Percentiles rank a stretch among this genome's conserved stretches.
phyloP scores from a whole-genome alignment of 1,140 invertebrate genomes.

The Papilio polytes region DNA sequence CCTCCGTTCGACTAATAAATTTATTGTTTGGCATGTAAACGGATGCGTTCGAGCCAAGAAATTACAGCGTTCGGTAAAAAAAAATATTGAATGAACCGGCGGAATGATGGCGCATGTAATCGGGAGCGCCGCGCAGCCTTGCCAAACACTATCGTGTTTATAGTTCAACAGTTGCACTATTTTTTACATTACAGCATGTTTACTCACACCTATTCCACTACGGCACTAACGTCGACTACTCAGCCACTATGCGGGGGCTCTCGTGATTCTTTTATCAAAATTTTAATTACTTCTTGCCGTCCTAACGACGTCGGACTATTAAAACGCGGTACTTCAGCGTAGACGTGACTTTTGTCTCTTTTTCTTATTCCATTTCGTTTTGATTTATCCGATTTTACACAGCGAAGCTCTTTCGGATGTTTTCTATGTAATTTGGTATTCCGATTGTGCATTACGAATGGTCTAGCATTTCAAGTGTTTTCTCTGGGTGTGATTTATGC shows the following conservation, averaged over 20 bases:
- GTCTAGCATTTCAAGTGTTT: constrained; percentile 61
- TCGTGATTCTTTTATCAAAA: constrained; percentile 66
- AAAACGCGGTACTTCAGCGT: constrained; percentile 70
- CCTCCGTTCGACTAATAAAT: constrained; percentile 81
- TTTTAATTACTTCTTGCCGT: constrained; percentile 78
- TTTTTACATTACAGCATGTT: constrained; percentile 69
- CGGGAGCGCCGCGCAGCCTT: constrained; percentile 65
- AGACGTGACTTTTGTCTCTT: constrained; percentile 69
- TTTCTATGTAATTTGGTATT: constrained; percentile 53
- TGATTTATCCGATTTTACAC: constrained; percentile 62
- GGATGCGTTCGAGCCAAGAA: constrained; percentile 83
- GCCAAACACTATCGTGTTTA: constrained; percentile 77
- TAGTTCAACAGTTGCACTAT: constrained; percentile 69
- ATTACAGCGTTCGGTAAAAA: constrained; percentile 82
- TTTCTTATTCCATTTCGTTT: constrained; percentile 61
- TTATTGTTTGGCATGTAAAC: constrained; percentile 84
- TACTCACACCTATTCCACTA: constrained; percentile 51
- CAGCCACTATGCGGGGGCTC: neutral
- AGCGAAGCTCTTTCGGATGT: constrained; percentile 39
- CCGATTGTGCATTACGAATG: constrained; percentile 43
- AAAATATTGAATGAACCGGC: constrained; percentile 82
- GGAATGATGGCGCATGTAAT: constrained; percentile 79
- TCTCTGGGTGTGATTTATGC: constrained; percentile 62
- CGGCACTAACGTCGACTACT: neutral
- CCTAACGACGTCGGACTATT: constrained; percentile 74